Evolutionary conservation across 2,888 invertebrate genomes (phyloP).

Genomic region (Microplitis deprimator): DNA sequence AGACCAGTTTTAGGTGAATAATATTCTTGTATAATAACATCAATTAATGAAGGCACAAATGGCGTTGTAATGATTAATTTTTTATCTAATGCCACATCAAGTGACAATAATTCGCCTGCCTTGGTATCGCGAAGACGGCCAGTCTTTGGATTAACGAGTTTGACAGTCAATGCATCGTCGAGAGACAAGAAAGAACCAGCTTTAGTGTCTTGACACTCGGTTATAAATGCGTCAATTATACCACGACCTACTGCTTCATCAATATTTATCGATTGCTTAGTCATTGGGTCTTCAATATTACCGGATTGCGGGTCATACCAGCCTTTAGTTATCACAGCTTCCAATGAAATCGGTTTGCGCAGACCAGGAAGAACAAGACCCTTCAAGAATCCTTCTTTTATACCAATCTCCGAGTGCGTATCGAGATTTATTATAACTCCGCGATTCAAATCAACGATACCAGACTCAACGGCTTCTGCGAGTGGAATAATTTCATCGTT

Average conservation of each 20-base stretch:
- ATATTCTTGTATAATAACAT: slow-evolving; percentile 83
- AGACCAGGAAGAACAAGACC: slow-evolving; percentile 81
- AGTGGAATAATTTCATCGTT: slow-evolving; percentile 84
- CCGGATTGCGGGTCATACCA: slow-evolving; percentile 81
- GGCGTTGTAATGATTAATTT: slow-evolving; percentile 82
- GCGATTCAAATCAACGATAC: slow-evolving; percentile 82
- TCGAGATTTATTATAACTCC: slow-evolving; percentile 82
- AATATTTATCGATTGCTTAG: slow-evolving; percentile 81
- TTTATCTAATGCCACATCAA: slow-evolving; percentile 80
- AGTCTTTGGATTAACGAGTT: slow-evolving; percentile 79
- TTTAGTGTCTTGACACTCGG: slow-evolving; percentile 84
- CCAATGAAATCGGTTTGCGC: slow-evolving; percentile 82
- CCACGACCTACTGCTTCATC: slow-evolving; percentile 85
- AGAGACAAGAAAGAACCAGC: slow-evolving; percentile 81
- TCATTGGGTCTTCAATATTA: slow-evolving; percentile 81
- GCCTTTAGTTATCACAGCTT: slow-evolving; percentile 81
- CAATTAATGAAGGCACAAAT: slow-evolving; percentile 81
- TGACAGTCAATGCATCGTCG: slow-evolving; percentile 81
- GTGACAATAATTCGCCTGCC: slow-evolving; percentile 79
- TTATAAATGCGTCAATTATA: slow-evolving; percentile 86
- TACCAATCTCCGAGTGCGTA: slow-evolving; percentile 79
- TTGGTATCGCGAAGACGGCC: slow-evolving; percentile 83
- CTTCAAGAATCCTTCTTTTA: slow-evolving; percentile 80
- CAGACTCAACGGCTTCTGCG: slow-evolving; percentile 85
- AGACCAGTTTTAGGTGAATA: slow-evolving; percentile 82